Evolutionary conservation across 2,888 invertebrate species (phyloP).

Genomic region (Embidobia sp.): DNA sequence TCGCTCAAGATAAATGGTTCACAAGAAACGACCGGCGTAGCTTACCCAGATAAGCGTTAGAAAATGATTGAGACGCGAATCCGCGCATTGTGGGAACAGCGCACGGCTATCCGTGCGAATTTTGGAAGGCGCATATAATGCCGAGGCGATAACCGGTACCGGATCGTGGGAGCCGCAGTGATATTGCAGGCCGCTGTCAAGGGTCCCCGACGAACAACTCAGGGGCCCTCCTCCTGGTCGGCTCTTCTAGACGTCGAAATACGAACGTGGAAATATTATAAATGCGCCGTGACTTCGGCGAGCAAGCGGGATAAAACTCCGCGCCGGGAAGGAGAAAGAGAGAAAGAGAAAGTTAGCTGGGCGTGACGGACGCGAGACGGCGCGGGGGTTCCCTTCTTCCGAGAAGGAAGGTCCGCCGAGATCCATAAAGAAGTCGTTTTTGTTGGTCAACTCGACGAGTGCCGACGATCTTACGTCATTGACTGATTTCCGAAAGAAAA

Average conservation of each 20-base stretch:
- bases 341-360: conserved; percentile 74
- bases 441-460: conserved; percentile 67
- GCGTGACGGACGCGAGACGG: conserved; percentile 77
- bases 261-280: conserved; percentile 80
- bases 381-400: conserved; percentile 76
- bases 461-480: conserved; percentile 52
- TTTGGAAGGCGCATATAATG: conserved; percentile 46
- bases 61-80: too few relatives aligned
- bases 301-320: conserved; percentile 62
- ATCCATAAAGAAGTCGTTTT: conserved; percentile 71
- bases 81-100: conserved; percentile 28
- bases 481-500: conserved; percentile 42
- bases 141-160: conserved; percentile 57
- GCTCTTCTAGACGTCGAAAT: conserved; percentile 72
- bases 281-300: conserved; percentile 77
- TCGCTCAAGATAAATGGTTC: too few relatives aligned
- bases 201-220: conserved; percentile 65
- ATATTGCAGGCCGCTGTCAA: conserved; percentile 67
- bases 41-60: too few relatives aligned
- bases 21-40: too few relatives aligned
- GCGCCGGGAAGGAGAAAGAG: conserved; percentile 55
- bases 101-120: conserved; percentile 42
- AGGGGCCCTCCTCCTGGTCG: conserved; percentile 60
- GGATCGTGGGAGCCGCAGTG: conserved; percentile 68
- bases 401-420: conserved; percentile 76